phyloP scores from a whole-genome alignment of 2,888 invertebrate species.

The Thelaira solivaga region DNA sequence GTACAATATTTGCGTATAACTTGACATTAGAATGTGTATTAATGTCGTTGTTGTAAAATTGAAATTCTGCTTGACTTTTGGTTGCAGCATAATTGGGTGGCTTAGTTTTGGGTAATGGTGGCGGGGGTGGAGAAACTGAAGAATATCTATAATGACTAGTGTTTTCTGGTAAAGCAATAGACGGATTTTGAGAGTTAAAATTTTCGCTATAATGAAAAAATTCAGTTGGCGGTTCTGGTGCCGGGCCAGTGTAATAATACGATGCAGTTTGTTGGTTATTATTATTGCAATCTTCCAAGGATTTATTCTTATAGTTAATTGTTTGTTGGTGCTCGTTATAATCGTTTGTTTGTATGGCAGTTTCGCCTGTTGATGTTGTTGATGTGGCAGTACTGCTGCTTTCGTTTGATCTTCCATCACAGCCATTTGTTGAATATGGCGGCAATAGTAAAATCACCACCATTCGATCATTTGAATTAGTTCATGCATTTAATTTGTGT shows the following conservation, averaged over 20 bases:
- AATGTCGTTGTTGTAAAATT: neutral
- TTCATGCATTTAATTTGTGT: slow-evolving; percentile 58
- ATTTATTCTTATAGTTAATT: slow-evolving; percentile 54
- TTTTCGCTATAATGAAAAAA: slow-evolving; percentile 40
- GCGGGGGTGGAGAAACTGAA: slow-evolving; percentile 62
- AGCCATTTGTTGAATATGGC: slow-evolving; percentile 75
- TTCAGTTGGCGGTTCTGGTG: slow-evolving; percentile 35
- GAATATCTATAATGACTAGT: slow-evolving; percentile 53
- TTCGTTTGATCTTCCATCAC: slow-evolving; percentile 71
- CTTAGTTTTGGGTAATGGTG: slow-evolving; percentile 67
- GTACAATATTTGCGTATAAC: slow-evolving; percentile 70
- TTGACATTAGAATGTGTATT: slow-evolving; percentile 12
- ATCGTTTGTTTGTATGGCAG: slow-evolving; percentile 72
- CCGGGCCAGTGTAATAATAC: slow-evolving; percentile 53
- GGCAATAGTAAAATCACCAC: slow-evolving; percentile 78
- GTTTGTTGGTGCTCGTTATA: slow-evolving; percentile 57
- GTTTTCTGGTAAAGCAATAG: slow-evolving; percentile 39
- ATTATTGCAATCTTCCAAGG: slow-evolving; percentile 41
- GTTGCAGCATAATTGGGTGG: slow-evolving; percentile 64
- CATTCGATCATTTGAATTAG: slow-evolving; percentile 77
- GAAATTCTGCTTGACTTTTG: slow-evolving; percentile 17
- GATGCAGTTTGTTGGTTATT: slow-evolving; percentile 38
- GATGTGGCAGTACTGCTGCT: slow-evolving; percentile 70
- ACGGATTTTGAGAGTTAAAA: slow-evolving; percentile 9
- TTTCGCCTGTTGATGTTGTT: slow-evolving; percentile 75